Evolutionary conservation across 2,888 invertebrate species (phyloP).

Genomic region (Dryadula phaetusa): DNA sequence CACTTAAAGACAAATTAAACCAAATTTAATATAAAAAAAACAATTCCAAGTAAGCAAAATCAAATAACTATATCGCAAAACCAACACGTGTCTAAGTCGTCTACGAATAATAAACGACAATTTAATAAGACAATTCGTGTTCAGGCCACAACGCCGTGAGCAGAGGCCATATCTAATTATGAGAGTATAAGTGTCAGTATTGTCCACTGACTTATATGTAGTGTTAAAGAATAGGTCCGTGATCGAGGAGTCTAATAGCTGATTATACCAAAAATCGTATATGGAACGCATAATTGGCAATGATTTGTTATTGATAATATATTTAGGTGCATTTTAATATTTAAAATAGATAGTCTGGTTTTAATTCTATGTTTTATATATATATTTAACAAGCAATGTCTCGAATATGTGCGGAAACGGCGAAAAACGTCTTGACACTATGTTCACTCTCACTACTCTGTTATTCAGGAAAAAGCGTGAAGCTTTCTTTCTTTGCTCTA

Average conservation of each 20-base stretch:
- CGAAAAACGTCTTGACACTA: too few species aligned
- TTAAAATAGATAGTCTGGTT: constrained; percentile 15
- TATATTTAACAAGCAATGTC: too few species aligned
- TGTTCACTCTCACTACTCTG: too few species aligned
- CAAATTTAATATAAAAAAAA: neutral
- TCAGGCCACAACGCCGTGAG: constrained; percentile 61
- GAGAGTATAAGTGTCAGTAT: constrained; percentile 58
- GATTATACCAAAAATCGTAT: constrained; percentile 65
- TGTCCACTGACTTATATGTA: constrained; percentile 60
- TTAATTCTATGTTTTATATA: neutral
- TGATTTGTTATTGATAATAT: constrained; percentile 65
- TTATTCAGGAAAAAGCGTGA: too few species aligned
- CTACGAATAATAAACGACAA: constrained; percentile 31
- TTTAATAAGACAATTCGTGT: constrained; percentile 77
- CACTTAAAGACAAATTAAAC: too few species aligned
- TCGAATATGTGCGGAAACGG: too few species aligned
- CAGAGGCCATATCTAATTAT: constrained; percentile 76
- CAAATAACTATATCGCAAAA: constrained; percentile 1
- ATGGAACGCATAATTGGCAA: constrained; percentile 51
- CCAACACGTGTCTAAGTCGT: constrained; percentile 29
- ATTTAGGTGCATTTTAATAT: constrained; percentile 39
- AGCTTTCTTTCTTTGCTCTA: too few species aligned
- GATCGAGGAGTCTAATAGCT: constrained; percentile 60
- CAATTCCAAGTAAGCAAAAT: neutral
- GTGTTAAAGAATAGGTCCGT: constrained; percentile 66